Evolutionary conservation across 2,113 vertebrate genomes (phyloP).

Genomic region (mouse (Mus musculus)): DNA sequence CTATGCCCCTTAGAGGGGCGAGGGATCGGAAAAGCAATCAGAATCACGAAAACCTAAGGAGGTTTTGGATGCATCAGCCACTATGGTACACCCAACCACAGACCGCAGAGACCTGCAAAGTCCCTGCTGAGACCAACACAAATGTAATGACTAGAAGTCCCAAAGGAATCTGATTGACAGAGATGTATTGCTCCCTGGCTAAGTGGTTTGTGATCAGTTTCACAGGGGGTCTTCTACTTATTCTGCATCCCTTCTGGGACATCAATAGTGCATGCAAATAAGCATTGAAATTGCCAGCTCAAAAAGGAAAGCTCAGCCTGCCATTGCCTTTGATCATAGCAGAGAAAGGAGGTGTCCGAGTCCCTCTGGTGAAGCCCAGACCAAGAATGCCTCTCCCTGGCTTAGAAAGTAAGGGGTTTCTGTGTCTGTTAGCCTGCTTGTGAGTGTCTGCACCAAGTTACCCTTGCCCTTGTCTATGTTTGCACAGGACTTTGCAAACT

Average conservation of each 20-base stretch:
- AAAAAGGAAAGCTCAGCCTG: neutral
- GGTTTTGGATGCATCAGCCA: neutral
- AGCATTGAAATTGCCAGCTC: neutral
- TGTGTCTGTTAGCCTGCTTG: fast-evolving
- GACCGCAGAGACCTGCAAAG: neutral
- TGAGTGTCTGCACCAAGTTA: neutral
- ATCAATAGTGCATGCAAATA: neutral
- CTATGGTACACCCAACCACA: neutral
- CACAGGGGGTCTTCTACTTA: neutral
- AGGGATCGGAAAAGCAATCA: neutral
- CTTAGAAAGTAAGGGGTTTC: neutral
- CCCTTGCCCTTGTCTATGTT: fast-evolving
- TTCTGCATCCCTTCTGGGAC: neutral
- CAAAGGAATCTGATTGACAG: neutral
- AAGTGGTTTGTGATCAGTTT: neutral
- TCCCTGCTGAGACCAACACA: neutral
- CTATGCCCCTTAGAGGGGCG: neutral
- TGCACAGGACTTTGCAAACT: neutral
- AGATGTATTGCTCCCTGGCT: neutral
- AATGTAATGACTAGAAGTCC: neutral
- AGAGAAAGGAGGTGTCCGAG: neutral
- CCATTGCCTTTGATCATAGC: neutral
- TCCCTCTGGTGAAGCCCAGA: neutral
- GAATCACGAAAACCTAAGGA: neutral
- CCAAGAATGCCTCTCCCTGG: neutral